Percentiles rank a stretch among this genome's conserved stretches.
Conservation (phyloP, 23 tunicate genomes). For the Ascidia mentula region DNA sequence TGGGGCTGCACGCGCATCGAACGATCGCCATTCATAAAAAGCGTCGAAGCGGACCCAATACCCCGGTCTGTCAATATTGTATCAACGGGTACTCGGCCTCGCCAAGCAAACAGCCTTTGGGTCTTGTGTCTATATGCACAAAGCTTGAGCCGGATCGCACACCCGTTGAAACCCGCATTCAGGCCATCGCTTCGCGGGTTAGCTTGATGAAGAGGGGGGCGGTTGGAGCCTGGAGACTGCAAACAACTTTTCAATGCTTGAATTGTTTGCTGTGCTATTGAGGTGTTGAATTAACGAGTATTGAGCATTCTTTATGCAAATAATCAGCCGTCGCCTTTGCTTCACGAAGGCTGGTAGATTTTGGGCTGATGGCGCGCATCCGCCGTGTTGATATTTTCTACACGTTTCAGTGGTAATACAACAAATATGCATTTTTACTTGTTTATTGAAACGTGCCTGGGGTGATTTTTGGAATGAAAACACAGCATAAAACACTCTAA, state of each 20-base stretch:
- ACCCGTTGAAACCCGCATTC: background rate
- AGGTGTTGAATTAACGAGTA: conserved; percentile 3
- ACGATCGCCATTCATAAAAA: background rate
- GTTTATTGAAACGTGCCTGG: too few species aligned
- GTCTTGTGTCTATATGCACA: conserved; percentile 12
- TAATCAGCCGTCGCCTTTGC: background rate
- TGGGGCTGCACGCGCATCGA: too few species aligned
- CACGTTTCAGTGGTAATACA: too few species aligned
- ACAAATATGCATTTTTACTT: too few species aligned
- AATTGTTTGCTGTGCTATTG: background rate
- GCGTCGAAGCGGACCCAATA: background rate
- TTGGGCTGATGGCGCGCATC: too few species aligned
- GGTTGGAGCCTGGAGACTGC: background rate
- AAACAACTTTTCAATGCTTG: background rate
- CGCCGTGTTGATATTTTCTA: too few species aligned
- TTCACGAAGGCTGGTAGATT: too few species aligned
- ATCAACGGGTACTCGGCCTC: conserved; percentile 12
- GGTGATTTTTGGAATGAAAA: too few species aligned
- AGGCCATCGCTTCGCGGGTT: background rate
- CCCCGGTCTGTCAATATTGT: conserved; percentile 10
- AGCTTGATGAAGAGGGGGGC: background rate
- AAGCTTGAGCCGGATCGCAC: background rate
- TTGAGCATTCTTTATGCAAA: background rate
- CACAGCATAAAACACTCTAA: too few species aligned
- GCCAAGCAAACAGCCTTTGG: conserved; percentile 9